Percentiles rank a stretch among this genome's conserved stretches.
Conservation (phyloP, 2,113 vertebrate genomes). For the Tychaedon coryphoeus region DNA sequence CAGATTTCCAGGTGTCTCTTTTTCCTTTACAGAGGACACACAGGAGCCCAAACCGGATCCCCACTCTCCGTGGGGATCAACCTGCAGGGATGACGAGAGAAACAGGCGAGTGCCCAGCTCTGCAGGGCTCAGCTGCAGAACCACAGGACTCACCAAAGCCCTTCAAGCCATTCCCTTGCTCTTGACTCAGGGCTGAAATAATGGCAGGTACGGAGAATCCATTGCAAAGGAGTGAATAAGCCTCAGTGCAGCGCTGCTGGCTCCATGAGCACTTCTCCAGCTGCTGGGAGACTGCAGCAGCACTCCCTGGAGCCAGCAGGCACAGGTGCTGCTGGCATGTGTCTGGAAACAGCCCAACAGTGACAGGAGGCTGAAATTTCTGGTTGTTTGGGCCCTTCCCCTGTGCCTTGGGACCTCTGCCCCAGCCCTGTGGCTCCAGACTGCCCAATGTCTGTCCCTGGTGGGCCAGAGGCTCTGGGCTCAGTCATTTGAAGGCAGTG, state of each 20-base stretch:
- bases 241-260: background rate
- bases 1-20: background rate
- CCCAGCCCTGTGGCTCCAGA: background rate
- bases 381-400: background rate
- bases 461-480: background rate
- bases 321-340: background rate
- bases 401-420: fast-evolving
- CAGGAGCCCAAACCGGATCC: background rate
- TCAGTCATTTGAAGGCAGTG: background rate
- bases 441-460: fast-evolving
- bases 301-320: background rate
- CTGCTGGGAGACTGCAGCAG: background rate
- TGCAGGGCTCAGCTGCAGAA: background rate
- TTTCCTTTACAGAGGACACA: background rate
- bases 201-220: background rate
- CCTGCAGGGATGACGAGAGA: background rate
- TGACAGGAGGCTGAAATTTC: background rate
- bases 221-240: background rate
- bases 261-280: background rate
- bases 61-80: background rate
- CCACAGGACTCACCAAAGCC: background rate
- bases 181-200: background rate
- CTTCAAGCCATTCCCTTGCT: background rate
- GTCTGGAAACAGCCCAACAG: background rate
- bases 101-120: background rate